phyloP scores from a whole-genome alignment of 2,888 invertebrate species.

The Andrena dorsata region DNA sequence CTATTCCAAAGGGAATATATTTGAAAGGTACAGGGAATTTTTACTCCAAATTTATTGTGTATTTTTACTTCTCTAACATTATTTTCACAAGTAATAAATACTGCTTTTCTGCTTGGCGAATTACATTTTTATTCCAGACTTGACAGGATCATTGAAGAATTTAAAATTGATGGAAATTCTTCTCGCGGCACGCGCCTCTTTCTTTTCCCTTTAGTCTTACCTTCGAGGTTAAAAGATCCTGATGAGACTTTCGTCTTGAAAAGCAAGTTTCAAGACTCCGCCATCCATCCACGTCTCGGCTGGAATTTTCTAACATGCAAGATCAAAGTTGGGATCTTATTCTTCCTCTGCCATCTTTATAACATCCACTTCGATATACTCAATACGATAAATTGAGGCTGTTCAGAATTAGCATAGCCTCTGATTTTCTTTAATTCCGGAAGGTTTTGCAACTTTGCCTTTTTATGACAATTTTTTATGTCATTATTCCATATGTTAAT shows the following conservation, averaged over 20 bases:
- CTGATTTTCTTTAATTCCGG: too few species aligned
- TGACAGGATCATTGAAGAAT: constrained; percentile 33
- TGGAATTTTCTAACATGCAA: constrained; percentile 29
- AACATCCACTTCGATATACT: not conserved
- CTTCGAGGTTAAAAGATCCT: constrained; percentile 6
- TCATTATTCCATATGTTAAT: too few species aligned
- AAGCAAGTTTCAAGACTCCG: constrained; percentile 17
- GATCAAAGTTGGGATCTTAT: not conserved
- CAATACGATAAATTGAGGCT: too few species aligned
- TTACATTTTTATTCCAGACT: not conserved
- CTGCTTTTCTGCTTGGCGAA: not conserved
- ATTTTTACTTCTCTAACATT: not conserved
- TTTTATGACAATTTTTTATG: too few species aligned
- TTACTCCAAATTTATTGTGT: too few species aligned
- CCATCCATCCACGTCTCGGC: constrained; percentile 7
- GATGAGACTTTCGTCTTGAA: constrained; percentile 6
- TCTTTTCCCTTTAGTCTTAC: not conserved
- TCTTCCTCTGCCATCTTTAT: not conserved
- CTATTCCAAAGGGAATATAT: too few species aligned
- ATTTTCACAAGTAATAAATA: not conserved
- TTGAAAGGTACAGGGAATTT: too few species aligned
- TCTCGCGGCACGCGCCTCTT: not conserved
- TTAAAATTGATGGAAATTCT: constrained; percentile 22
- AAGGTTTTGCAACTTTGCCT: too few species aligned
- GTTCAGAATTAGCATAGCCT: too few species aligned